Evolutionary conservation across 2,113 vertebrate species (phyloP), one percentile per base, ranked within the genome.

Genomic region (Plotosus lineatus): DNA sequence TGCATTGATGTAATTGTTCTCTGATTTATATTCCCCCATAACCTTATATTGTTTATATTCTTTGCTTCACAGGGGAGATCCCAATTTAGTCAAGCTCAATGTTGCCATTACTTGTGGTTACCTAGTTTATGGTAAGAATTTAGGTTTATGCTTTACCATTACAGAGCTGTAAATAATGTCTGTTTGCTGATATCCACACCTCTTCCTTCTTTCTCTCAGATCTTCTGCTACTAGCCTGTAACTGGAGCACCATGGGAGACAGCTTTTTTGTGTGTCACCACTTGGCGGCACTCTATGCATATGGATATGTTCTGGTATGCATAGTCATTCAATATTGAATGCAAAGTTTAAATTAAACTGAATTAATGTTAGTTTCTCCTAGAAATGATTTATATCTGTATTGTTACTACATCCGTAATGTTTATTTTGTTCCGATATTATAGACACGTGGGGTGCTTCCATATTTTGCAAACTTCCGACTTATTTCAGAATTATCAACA

Each of bases 31-130:
- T 60, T 14, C 23, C 21, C 28, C n/a, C 55, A 26, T 28, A 53
- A 19, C 12, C 9, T 4, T 69, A 7, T 51, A 46, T 42, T 63
- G 33, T 48, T 17, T 51, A 17, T 50, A 26, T 73, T 40, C 81
- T 28, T 33, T 71, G 78, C 68, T 51, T 46, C 11, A 5, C 55
- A 95, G 95, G 95, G 95, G 95, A 8, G 94, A 96, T 60, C 95
- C 95, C 77, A 76, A 82, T n/a, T 88, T 94, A 4, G 95, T 96
- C 72, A 93, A 95, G 82, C 87, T 94, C 53, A 95, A 94, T 74
- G 93, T 95, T 78, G 94, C 93, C 86, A 93, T 95, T 86, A 94
- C 93, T 56, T 94, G 92, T 90, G 94, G 94, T 78, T 95, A 96
- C 90, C 91, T 95, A 71, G 84, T 94, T 14, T 93, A 93, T 31